Percentiles rank a stretch among this genome's conserved stretches.
These are phyloP conservation scores for Lipophrys pholis DNA, from an alignment of 2,113 vertebrate genomes.

Conservation along the genomic window DNA sequence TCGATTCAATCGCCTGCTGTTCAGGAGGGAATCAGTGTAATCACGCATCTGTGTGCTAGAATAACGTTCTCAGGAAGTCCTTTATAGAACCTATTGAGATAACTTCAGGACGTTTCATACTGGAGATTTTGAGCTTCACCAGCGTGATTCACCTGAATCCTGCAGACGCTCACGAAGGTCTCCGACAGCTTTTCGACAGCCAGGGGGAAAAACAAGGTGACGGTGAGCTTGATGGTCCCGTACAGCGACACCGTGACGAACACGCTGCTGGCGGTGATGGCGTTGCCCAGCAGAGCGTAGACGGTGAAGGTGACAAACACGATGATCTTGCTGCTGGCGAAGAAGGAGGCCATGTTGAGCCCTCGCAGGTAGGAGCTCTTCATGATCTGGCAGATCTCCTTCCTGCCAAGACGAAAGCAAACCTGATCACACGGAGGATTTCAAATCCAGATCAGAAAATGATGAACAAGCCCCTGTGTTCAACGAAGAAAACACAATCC, in stretches of 20 bases:
- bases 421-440: too few species aligned
- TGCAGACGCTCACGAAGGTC: constrained; percentile 86
- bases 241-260: constrained; percentile 92
- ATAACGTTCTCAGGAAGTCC: too few species aligned
- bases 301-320: constrained; percentile 91
- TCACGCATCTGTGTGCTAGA: too few species aligned
- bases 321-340: constrained; percentile 92
- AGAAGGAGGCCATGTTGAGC: constrained; percentile 94
- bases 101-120: too few species aligned
- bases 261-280: constrained; percentile 89
- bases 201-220: constrained; percentile 94
- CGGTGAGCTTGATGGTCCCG: constrained; percentile 87
- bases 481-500: too few species aligned
- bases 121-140: not conserved
- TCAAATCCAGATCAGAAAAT: too few species aligned
- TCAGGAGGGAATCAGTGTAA: too few species aligned
- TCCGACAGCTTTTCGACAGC: constrained; percentile 92
- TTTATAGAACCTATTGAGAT: too few species aligned
- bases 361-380: constrained; percentile 94
- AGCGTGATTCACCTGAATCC: constrained; percentile 90
- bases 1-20: too few species aligned
- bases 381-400: constrained; percentile 90
- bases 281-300: constrained; percentile 88
- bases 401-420: constrained; percentile 74
- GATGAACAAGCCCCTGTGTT: too few species aligned